A percentile compares a stretch with the other conserved stretches of the same genome.
Evolutionary conservation across 2,797 vertebrate genomes (phyloP).

Genomic region (Picus viridis): DNA sequence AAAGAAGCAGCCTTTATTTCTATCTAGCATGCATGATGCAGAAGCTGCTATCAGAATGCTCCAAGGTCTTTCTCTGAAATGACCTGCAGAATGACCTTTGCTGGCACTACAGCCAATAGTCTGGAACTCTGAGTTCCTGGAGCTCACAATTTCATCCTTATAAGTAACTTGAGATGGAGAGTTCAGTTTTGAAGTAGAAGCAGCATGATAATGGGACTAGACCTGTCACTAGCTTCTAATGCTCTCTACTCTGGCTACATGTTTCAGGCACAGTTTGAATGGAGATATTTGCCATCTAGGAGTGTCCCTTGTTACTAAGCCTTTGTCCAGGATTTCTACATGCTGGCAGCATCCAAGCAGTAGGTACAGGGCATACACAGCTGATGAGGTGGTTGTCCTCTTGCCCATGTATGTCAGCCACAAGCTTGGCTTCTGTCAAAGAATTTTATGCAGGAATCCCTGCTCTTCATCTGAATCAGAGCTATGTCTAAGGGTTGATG

Average conservation of each 20-base stretch:
- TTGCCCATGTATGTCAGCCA: fast-evolving
- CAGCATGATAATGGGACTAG: neutral
- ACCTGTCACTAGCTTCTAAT: neutral
- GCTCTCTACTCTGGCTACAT: neutral
- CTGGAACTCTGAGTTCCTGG: neutral
- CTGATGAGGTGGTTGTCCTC: neutral
- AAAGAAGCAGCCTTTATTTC: neutral
- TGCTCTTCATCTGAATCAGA: neutral
- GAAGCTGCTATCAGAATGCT: too few species aligned
- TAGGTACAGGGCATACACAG: fast-evolving
- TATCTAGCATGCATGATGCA: neutral
- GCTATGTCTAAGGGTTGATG: neutral
- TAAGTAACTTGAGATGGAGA: neutral
- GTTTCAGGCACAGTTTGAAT: neutral
- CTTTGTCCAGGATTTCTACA: neutral
- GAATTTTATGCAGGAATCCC: neutral
- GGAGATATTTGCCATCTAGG: neutral
- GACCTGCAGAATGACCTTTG: neutral
- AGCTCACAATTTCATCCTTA: neutral
- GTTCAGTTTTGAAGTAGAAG: neutral
- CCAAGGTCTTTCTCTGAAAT: neutral
- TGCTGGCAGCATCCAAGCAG: neutral
- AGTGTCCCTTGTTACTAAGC: neutral
- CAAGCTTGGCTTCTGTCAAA: neutral
- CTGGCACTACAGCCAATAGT: neutral